Evolutionary conservation across 2,888 invertebrate genomes (phyloP).

Genomic region (Pseudanteris insignis): DNA sequence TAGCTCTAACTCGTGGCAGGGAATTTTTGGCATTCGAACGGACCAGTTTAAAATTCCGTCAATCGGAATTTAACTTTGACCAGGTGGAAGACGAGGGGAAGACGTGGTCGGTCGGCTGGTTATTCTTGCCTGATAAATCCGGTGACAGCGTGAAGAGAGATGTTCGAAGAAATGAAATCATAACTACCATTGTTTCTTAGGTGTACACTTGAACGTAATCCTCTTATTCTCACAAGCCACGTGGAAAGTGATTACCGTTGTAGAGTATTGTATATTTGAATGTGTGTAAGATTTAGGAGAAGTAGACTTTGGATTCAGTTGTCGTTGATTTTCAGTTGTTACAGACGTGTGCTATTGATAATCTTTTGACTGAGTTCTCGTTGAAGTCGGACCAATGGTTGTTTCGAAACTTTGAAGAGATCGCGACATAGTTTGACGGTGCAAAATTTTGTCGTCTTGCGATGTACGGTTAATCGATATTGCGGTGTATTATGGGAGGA

Average conservation of each 20-base stretch:
- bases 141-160: too few species aligned
- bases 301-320: slow-evolving; percentile 29
- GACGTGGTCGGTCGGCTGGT: too few species aligned
- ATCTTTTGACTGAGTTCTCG: slow-evolving; percentile 20
- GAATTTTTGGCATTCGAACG: slow-evolving; percentile 17
- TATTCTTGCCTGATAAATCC: too few species aligned
- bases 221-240: slow-evolving; percentile 37
- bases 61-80: slow-evolving; percentile 5
- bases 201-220: slow-evolving; percentile 34
- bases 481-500: too few species aligned
- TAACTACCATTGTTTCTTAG: slow-evolving; percentile 34
- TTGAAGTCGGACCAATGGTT: background rate
- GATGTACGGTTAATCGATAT: background rate
- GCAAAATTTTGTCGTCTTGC: too few species aligned
- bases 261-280: slow-evolving; percentile 38
- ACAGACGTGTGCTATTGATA: slow-evolving; percentile 13
- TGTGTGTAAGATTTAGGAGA: slow-evolving; percentile 29
- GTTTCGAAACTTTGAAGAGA: background rate
- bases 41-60: slow-evolving; percentile 21
- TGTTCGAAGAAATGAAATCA: slow-evolving; percentile 14
- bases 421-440: background rate
- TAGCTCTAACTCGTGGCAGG: slow-evolving; percentile 31
- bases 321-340: slow-evolving; percentile 24
- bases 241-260: slow-evolving; percentile 39
- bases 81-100: too few species aligned